phyloP scores from a whole-genome alignment of 2,113 vertebrate species.

The Aix galericulata region DNA sequence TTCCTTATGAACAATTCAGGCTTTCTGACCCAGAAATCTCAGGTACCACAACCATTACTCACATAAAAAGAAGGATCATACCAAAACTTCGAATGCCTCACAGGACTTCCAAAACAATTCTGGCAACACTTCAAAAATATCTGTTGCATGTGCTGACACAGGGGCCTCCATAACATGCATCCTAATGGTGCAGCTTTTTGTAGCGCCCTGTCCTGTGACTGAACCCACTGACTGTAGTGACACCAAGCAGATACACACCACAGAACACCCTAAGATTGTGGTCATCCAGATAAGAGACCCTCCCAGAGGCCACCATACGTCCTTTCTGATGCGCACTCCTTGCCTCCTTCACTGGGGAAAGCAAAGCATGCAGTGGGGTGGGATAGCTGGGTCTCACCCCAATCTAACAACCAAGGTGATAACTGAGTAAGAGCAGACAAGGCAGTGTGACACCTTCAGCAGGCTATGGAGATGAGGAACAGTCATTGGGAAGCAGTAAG shows the following conservation, averaged over 20 bases:
- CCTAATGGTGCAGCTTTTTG: not conserved
- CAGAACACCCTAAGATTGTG: not conserved
- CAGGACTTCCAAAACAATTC: not conserved
- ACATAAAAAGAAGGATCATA: not conserved
- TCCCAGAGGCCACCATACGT: not conserved
- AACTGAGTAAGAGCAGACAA: not conserved
- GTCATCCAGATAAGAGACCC: not conserved
- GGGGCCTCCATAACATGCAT: accelerated
- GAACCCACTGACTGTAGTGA: not conserved
- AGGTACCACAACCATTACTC: not conserved
- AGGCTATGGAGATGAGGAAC: not conserved
- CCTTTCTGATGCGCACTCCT: not conserved
- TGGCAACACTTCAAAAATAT: not conserved
- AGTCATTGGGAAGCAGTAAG: not conserved
- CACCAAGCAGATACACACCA: not conserved
- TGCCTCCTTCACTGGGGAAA: not conserved
- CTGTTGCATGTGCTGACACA: not conserved
- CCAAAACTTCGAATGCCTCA: not conserved
- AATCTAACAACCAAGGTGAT: not conserved
- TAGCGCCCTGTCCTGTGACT: not conserved
- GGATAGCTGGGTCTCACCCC: not conserved
- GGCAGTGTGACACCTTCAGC: not conserved
- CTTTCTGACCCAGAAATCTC: not conserved
- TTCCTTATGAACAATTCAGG: not conserved
- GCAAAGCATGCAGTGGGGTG: not conserved